These are phyloP conservation scores for Malaclemys terrapin DNA, from an alignment of 2,113 vertebrate genomes.

Conservation along the genomic window DNA sequence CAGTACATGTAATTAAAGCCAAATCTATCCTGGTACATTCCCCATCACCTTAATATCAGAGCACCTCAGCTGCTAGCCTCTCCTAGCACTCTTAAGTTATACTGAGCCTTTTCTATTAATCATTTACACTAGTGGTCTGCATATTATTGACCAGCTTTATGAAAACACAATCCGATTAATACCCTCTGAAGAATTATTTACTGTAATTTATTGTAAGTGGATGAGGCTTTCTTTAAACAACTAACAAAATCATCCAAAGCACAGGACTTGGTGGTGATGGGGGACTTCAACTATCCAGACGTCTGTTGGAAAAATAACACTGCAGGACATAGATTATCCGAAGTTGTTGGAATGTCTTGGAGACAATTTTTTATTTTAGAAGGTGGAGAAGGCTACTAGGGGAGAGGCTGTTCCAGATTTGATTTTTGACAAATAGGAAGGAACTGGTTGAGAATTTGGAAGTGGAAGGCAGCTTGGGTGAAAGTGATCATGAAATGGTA, in stretches of 20 bases:
- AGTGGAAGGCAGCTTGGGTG: neutral
- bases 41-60: neutral
- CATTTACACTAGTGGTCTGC: neutral
- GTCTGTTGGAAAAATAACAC: neutral
- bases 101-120: neutral
- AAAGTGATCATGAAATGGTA: neutral
- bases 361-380: neutral
- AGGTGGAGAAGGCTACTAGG: neutral
- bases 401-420: neutral
- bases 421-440: neutral
- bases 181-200: neutral
- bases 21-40: neutral
- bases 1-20: neutral
- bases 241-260: neutral
- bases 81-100: neutral
- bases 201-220: neutral
- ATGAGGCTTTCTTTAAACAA: neutral
- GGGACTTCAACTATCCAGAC: neutral
- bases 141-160: rapidly evolving
- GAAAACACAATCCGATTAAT: neutral
- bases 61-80: neutral
- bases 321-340: neutral
- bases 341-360: neutral
- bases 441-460: neutral
- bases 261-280: neutral